Percentiles rank a stretch among this genome's conserved stretches.
phyloP scores from a whole-genome alignment of 1,140 invertebrate species.

The Calliphora vicina region DNA sequence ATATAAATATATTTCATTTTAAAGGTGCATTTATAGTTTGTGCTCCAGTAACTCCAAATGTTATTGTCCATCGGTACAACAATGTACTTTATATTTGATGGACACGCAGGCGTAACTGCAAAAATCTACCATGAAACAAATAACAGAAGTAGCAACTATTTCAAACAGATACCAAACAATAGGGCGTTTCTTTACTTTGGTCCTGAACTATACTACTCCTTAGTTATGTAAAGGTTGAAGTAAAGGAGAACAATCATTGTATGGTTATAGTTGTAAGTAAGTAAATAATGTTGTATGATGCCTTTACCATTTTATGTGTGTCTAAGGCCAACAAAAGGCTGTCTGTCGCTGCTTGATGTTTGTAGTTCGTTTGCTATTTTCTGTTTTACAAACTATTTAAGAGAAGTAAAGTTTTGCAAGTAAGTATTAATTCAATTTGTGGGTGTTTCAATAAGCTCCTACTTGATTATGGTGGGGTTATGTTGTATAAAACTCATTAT shows the following conservation, averaged over 20 bases:
- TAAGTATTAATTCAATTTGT: neutral
- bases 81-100: slow-evolving; percentile 21
- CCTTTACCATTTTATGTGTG: too few species aligned
- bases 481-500: neutral
- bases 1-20: slow-evolving; percentile 4
- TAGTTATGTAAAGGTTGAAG: neutral
- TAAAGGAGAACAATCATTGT: neutral
- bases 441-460: slow-evolving; percentile 12
- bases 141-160: slow-evolving; percentile 3
- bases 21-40: slow-evolving; percentile 13
- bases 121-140: neutral
- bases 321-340: neutral
- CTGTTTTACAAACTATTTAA: neutral
- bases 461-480: neutral
- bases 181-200: slow-evolving; percentile 3
- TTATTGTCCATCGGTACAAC: neutral
- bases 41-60: slow-evolving; percentile 1
- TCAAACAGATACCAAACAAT: neutral
- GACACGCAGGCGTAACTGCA: slow-evolving; percentile 31
- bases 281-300: too few species aligned
- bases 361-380: neutral
- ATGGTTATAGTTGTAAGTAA: neutral
- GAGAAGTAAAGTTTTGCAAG: neutral
- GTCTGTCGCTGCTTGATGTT: neutral
- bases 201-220: neutral